Evolutionary conservation across 1,140 invertebrate species (phyloP).

Genomic region (Drosophila ogumai): DNA sequence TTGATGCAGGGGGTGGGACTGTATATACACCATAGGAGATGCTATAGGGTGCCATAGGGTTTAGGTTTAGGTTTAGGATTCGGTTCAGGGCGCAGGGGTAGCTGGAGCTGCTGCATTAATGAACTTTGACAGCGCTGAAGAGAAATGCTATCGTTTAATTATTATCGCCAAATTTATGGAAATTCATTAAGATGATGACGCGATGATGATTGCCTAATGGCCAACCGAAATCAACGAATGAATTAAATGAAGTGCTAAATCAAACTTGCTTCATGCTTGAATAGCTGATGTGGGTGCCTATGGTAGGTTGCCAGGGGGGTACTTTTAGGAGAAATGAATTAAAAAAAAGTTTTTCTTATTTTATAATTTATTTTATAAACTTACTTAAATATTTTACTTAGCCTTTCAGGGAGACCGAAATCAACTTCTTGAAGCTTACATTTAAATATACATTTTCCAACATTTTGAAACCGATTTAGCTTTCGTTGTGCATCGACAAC

Average conservation of each 20-base stretch:
- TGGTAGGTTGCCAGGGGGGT: background rate
- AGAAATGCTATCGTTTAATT: slow-evolving; percentile 72
- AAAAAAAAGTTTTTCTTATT: background rate
- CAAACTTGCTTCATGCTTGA: slow-evolving; percentile 12
- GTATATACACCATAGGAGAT: slow-evolving; percentile 1
- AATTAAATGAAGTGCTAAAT: slow-evolving; percentile 33
- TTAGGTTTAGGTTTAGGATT: background rate
- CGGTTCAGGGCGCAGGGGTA: background rate
- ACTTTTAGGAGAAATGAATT: too few species aligned
- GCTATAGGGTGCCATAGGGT: slow-evolving; percentile 1
- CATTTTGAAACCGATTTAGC: background rate
- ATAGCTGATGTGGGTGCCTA: slow-evolving; percentile 20
- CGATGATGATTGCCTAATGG: slow-evolving; percentile 48
- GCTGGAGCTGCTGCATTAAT: slow-evolving; percentile 44
- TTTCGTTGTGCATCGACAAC: background rate
- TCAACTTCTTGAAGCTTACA: too few species aligned
- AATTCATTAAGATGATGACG: slow-evolving; percentile 73
- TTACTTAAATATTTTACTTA: too few species aligned
- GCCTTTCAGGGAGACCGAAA: too few species aligned
- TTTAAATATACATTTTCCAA: too few species aligned
- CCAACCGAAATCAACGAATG: slow-evolving; percentile 27
- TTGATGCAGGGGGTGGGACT: slow-evolving; percentile 21
- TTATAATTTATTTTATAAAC: too few species aligned
- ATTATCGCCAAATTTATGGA: slow-evolving; percentile 76
- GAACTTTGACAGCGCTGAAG: slow-evolving; percentile 52